These are phyloP conservation scores for Danaus chrysippus DNA, from an alignment of 2,888 invertebrate species.

Conservation along the genomic window DNA sequence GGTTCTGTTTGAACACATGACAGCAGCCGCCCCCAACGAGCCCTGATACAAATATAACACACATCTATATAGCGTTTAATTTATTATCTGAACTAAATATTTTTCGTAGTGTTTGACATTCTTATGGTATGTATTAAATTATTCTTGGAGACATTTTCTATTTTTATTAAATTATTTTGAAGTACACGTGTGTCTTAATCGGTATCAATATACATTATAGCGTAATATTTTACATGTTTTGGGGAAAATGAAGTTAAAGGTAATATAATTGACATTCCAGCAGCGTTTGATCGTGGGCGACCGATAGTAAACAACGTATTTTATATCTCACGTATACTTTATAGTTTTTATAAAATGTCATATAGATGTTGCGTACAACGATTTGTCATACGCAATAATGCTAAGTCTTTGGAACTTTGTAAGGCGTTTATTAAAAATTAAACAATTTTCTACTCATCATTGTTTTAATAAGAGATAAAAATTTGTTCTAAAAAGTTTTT, in stretches of 20 bases:
- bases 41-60: neutral
- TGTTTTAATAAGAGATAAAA: too few species aligned
- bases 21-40: slow-evolving; percentile 40
- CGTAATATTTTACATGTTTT: too few species aligned
- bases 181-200: too few species aligned
- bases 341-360: neutral
- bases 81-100: neutral
- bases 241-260: too few species aligned
- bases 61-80: neutral
- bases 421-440: too few species aligned
- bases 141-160: too few species aligned
- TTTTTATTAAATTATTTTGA: too few species aligned
- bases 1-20: slow-evolving; percentile 61
- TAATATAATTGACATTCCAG: neutral
- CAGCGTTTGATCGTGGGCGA: neutral
- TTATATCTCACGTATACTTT: neutral
- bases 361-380: neutral
- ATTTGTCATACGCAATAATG: neutral
- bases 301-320: slow-evolving; percentile 5
- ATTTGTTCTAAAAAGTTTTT: too few species aligned
- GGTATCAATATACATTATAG: too few species aligned
- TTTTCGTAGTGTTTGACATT: neutral
- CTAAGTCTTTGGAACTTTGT: too few species aligned
- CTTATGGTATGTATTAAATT: neutral
- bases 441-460: too few species aligned